These are phyloP conservation scores for Spodoptera frugiperda DNA, from an alignment of 1,140 invertebrate genomes.

Conservation along the genomic window DNA sequence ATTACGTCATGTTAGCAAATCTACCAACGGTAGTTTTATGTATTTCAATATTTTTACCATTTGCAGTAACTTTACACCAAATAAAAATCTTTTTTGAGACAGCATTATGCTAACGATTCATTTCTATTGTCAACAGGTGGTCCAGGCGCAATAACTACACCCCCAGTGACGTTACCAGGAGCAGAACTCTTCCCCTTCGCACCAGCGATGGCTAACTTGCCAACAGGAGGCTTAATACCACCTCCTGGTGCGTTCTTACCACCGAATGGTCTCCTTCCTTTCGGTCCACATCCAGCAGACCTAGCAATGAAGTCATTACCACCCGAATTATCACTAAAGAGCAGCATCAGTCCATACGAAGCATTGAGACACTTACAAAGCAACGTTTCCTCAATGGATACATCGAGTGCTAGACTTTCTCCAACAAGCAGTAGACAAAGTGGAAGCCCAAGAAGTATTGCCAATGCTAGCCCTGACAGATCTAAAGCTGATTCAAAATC, in stretches of 20 bases:
- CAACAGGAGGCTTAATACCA: conserved; percentile 84
- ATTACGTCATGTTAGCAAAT: conserved; percentile 81
- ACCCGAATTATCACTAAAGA: conserved; percentile 76
- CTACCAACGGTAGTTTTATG: conserved; percentile 47
- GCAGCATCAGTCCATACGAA: conserved; percentile 77
- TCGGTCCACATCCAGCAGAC: conserved; percentile 81
- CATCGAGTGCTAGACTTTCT: conserved; percentile 83
- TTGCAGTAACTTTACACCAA: not conserved
- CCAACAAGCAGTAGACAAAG: conserved; percentile 86
- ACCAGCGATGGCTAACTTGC: conserved; percentile 82
- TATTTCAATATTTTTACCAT: conserved; percentile 54
- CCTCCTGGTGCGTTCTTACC: conserved; percentile 84
- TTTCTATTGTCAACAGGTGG: conserved; percentile 80
- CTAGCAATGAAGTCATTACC: conserved; percentile 79
- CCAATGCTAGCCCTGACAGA: conserved; percentile 81
- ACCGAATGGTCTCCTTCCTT: conserved; percentile 79
- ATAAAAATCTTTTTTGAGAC: conserved; percentile 34
- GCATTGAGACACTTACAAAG: conserved; percentile 82
- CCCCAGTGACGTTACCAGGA: conserved; percentile 85
- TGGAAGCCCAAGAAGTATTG: conserved; percentile 83
- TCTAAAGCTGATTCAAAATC: conserved; percentile 86
- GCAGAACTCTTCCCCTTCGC: conserved; percentile 82
- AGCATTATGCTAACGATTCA: conserved; percentile 56
- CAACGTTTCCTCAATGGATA: conserved; percentile 81
- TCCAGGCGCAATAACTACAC: conserved; percentile 75